Evolutionary conservation across 2,113 vertebrate species (phyloP), one percentile per base, ranked within the genome.

Genomic region (Rhabdornis inornatus): DNA sequence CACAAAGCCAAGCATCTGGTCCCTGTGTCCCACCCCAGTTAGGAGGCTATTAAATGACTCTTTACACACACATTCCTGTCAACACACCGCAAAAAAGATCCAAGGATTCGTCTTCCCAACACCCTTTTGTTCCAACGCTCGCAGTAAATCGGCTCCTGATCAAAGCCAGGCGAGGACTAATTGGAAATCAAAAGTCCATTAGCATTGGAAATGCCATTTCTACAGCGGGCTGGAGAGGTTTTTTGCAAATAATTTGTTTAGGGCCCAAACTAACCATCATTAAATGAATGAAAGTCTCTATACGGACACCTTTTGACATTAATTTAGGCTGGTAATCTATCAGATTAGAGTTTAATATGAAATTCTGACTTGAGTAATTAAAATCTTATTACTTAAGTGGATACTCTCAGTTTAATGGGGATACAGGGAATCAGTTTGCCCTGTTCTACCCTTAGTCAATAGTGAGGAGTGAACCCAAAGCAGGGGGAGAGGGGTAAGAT

Each of bases 221-320:
- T 84, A 15, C 42, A 21, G 57, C 2, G 6, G 83, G 23, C 75
- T 90, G 87, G 57, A 91, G 94, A 94, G 65, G 89, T 53, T 80
- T 70, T 95, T 88, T 89, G 78, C 81, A 95, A 94, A 95, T 95
- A 87, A 95, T 89, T 94, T 95, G 83, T 95, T 97, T 97, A 95
- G 91, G 35, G 66, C 89, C 65, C 84, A 94, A 92, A 95, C 91
- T 92, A 95, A 89, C 81, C 56, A 65, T 52, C 91, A 50, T 82
- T 89, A 92, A 95, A 82, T 65, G 81, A 89, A 84, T 35, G 57
- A 21, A 95, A 94, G 91, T 79, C 87, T 95, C 91, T 75, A 28
- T 53, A 92, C 74, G 52, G 85, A 65, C 88, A 92, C 91, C 94
- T 95, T 94, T 96, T 97, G 93, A 94, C 93, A 95, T 95, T 95